A percentile compares a stretch with the other conserved stretches of the same genome.
These are phyloP conservation scores for Chrysomela aeneicollis DNA, from an alignment of 2,888 invertebrate genomes.

Conservation along the genomic window DNA sequence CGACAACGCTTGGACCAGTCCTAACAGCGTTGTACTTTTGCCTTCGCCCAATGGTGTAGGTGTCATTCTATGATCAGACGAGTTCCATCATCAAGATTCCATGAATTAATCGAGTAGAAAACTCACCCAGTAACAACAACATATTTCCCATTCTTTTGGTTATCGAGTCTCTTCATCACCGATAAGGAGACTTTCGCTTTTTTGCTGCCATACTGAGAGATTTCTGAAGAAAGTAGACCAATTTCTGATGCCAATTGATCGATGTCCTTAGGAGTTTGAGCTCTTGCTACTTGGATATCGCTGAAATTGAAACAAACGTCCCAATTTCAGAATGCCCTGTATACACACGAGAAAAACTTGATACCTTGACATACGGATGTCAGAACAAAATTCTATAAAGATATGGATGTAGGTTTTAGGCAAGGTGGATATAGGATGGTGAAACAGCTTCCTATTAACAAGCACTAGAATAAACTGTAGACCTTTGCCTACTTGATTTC, in stretches of 20 bases:
- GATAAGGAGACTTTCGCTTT: slow-evolving; percentile 93
- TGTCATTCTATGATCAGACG: slow-evolving; percentile 82
- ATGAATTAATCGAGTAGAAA: neutral
- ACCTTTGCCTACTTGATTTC: too few relatives aligned
- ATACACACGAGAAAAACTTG: slow-evolving; percentile 5
- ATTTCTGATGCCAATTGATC: slow-evolving; percentile 81
- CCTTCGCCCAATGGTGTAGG: slow-evolving; percentile 99
- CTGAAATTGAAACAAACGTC: too few relatives aligned
- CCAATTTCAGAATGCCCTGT: too few relatives aligned
- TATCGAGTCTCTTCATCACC: slow-evolving; percentile 77
- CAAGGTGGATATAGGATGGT: too few relatives aligned
- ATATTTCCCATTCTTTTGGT: slow-evolving; percentile 83
- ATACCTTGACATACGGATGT: neutral
- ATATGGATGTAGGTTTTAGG: too few relatives aligned
- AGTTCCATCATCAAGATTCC: neutral
- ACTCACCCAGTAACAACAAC: slow-evolving; percentile 92
- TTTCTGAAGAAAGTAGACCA: slow-evolving; percentile 80
- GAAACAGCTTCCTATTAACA: too few relatives aligned
- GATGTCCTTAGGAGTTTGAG: slow-evolving; percentile 88
- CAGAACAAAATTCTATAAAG: too few relatives aligned
- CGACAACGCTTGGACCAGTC: slow-evolving; percentile 90
- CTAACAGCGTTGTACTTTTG: slow-evolving; percentile 95
- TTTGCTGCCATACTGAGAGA: slow-evolving; percentile 89
- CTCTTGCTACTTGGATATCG: slow-evolving; percentile 90
- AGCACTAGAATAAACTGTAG: too few relatives aligned